phyloP scores from a whole-genome alignment of 2,113 vertebrate species.

The Semnornis frantzii region DNA sequence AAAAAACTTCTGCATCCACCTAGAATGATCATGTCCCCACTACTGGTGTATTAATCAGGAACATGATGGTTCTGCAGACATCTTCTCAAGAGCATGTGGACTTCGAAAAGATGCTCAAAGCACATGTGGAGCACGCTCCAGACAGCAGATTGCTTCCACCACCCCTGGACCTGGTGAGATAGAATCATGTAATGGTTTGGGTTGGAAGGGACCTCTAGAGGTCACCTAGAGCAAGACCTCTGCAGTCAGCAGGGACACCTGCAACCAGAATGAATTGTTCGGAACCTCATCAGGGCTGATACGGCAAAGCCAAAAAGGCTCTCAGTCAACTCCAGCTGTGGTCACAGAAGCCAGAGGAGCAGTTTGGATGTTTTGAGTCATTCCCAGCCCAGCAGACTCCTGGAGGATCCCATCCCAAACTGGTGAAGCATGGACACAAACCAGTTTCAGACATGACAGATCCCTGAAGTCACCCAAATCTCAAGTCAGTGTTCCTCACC shows the following conservation, averaged over 20 bases:
- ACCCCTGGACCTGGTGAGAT: not conserved
- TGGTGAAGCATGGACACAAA: fast-evolving
- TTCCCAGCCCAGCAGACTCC: not conserved
- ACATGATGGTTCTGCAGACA: fast-evolving
- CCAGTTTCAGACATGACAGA: fast-evolving
- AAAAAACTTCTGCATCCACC: not conserved
- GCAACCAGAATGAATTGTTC: too few relatives aligned
- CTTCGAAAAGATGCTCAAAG: not conserved
- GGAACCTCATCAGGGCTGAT: too few relatives aligned
- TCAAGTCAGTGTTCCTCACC: not conserved
- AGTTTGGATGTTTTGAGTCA: not conserved
- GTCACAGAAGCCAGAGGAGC: not conserved
- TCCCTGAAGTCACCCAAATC: fast-evolving
- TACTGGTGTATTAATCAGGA: not conserved
- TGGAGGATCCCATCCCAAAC: not conserved
- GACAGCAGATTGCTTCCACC: not conserved
- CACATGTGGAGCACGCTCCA: fast-evolving
- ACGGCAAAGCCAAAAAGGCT: not conserved
- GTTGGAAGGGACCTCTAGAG: too few relatives aligned
- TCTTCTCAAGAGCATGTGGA: not conserved
- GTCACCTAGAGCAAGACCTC: too few relatives aligned
- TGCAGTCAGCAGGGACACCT: too few relatives aligned
- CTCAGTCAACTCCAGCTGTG: not conserved
- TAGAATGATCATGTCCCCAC: not conserved
- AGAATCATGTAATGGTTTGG: too few relatives aligned